Evolutionary conservation across 2,113 vertebrate species (phyloP).

Genomic region (Lepus americanus): DNA sequence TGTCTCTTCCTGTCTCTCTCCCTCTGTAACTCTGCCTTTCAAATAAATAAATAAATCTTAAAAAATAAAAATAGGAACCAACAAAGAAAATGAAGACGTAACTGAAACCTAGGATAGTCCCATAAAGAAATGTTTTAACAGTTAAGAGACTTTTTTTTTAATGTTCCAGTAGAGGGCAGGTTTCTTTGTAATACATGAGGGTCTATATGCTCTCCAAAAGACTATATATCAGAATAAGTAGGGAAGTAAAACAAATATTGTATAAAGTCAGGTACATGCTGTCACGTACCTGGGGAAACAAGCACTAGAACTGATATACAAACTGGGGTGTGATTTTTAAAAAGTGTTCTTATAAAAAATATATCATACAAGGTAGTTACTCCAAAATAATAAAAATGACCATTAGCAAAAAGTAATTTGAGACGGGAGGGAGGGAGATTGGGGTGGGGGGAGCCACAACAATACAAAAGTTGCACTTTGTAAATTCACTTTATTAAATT

Average conservation of each 20-base stretch:
- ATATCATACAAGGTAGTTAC: conserved; percentile 99
- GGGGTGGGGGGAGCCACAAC: too few relatives aligned
- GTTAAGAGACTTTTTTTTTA: conserved; percentile 96
- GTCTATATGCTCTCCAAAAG: conserved; percentile 98
- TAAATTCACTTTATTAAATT: too few relatives aligned
- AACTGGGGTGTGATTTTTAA: conserved; percentile 96
- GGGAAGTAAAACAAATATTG: conserved; percentile 99
- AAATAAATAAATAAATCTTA: too few relatives aligned
- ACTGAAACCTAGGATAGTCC: conserved; percentile 96
- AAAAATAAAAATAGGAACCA: conserved; percentile 94
- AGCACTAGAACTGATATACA: conserved; percentile 99
- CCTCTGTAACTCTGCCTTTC: too few relatives aligned
- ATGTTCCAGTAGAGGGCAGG: conserved; percentile 98
- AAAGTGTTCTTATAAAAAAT: conserved; percentile 99
- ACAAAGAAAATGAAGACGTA: conserved; percentile 99
- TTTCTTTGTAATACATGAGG: conserved; percentile 96
- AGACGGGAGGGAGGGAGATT: too few relatives aligned
- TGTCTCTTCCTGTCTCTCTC: too few relatives aligned
- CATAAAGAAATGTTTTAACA: conserved; percentile 96
- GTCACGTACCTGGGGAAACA: conserved; percentile 99
- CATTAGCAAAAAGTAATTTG: conserved; percentile 89
- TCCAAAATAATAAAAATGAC: conserved; percentile 99
- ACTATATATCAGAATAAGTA: conserved; percentile 98
- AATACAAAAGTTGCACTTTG: too few relatives aligned
- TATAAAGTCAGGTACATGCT: conserved; percentile 99